Evolutionary conservation across 2,113 vertebrate genomes (phyloP).

Genomic region (Phylloscopus trochilus): DNA sequence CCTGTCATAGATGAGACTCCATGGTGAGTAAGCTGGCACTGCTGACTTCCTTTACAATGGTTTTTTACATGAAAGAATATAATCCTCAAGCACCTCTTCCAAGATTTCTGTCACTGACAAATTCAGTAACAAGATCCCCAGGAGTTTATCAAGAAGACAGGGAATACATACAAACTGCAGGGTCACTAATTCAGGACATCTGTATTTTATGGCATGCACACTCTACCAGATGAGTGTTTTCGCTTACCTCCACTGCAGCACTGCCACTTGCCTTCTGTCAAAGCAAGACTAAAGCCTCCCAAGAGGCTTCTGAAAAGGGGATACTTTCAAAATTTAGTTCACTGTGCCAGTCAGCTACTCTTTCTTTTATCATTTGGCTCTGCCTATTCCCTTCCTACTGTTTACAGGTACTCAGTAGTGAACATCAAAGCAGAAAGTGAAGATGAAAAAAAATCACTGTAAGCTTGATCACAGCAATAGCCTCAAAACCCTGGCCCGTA

Average conservation of each 20-base stretch:
- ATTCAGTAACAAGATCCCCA: not conserved
- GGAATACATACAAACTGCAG: not conserved
- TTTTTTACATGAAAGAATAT: not conserved
- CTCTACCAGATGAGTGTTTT: not conserved
- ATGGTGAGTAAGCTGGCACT: not conserved
- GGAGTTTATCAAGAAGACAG: not conserved
- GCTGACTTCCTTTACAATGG: not conserved
- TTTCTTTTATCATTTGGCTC: not conserved
- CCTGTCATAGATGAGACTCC: not conserved
- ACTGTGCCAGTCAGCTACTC: not conserved
- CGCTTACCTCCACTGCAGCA: not conserved
- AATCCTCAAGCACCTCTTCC: not conserved
- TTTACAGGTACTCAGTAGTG: not conserved
- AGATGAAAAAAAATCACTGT: not conserved
- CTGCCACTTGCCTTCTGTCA: not conserved
- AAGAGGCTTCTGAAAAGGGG: not conserved
- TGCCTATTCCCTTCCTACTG: not conserved
- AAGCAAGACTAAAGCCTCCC: not conserved
- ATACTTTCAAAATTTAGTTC: not conserved
- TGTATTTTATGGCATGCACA: not conserved
- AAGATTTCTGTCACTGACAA: not conserved
- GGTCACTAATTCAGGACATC: constrained; percentile 3
- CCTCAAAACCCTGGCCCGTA: not conserved
- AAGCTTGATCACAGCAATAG: not conserved
- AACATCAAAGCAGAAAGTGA: not conserved